Evolutionary conservation across 2,888 invertebrate genomes (phyloP), one percentile per base, ranked within the genome.

Genomic region (Melinopterus prodromus): DNA sequence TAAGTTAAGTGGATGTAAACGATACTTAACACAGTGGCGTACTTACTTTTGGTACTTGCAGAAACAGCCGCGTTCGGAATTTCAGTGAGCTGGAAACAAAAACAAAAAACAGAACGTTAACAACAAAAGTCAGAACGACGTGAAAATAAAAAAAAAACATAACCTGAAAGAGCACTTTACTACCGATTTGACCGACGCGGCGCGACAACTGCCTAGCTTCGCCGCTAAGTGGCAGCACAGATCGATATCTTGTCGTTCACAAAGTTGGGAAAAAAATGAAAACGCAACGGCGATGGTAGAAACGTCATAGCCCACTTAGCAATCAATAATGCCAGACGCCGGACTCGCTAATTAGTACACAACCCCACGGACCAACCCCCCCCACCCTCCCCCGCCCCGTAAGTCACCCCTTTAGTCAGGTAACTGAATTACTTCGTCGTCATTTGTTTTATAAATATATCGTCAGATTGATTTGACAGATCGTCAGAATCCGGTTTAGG

Each of bases 41-140:
- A 53, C 53, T 53, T 53, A 53, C 53, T 53, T 53, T 53, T 53
- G 53, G 53, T 53, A 53, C 53, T 53, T 53, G 53, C 53, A 53
- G 53, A 53, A 9, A 53, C 12, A 7, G 5, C 53, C 12, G 53
- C 3, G 53, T 53, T 53, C 12, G 53, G 53, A 6, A 53, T 53
- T 53, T 53, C 53, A 53, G 53, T 53, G 3, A 53, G 53, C 53
- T 53, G 53, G 12, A 53, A 53, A 53, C 53, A 7, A 53, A 12
- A 53, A 53, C 1, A 53, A 53, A 38, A 53, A 12, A 53, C 53
- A 4, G 1, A 53, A 6, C 53, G 53, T 53, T 53, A 53, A 53
- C 53, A 53, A 53, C 53, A 53, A 53, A 53, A 53, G 53, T 53
- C 53, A 12, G 26, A 26, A 26, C 26, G 26, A 26, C 26, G 26